Base-by-base conservation (phyloP, 2,888 invertebrate genomes). In the Saturnia pavonia region DNA sequence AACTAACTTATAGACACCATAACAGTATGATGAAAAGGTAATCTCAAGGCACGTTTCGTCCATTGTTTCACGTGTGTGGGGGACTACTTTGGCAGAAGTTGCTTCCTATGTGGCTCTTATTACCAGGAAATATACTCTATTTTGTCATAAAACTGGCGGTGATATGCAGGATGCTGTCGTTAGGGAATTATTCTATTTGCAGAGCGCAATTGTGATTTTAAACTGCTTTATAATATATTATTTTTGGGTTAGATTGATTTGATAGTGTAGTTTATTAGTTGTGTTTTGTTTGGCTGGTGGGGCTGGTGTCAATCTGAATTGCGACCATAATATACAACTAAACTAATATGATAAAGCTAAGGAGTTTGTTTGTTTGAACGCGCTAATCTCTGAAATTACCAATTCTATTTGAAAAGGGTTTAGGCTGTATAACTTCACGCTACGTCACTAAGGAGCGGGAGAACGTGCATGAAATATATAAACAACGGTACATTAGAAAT, bases 21-120 rank as follows among this genome's bases (percentile, higher is more conserved):
- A 75, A 67, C 66, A 72, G 67, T 74, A 74, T 77, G 76, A 76
- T 82, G 75, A 22, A 54, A 54, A 80, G 77, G 76, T 83, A 81
- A 85, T 80, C 78, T 76, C 74, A 78, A 74, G 71, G 74, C 86
- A 85, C 83, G 84, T 82, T 82, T 72, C 74, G 73, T 74, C 74
- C 80, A 84, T 85, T 86, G 87, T 86, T 85, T 87, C 82, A 82
- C 83, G 84, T 85, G 87, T 86, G 88, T 89, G 88, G 88, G 88
- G 83, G 88, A 88, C 78, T 75, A n/a, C 78, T 78, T 8, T 25
- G 34, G 27, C 51, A 48, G 22, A 25, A 43, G 34, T 27, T 45
- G 54, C 34, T 65, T 54, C 12, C 19, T 48, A n/a, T 54, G 22
- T 43, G 25, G 67, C 42, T 54, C 66, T 70, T 70, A 67, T 67